phyloP scores from a whole-genome alignment of 2,888 invertebrate genomes.

The Plutella xylostella region DNA sequence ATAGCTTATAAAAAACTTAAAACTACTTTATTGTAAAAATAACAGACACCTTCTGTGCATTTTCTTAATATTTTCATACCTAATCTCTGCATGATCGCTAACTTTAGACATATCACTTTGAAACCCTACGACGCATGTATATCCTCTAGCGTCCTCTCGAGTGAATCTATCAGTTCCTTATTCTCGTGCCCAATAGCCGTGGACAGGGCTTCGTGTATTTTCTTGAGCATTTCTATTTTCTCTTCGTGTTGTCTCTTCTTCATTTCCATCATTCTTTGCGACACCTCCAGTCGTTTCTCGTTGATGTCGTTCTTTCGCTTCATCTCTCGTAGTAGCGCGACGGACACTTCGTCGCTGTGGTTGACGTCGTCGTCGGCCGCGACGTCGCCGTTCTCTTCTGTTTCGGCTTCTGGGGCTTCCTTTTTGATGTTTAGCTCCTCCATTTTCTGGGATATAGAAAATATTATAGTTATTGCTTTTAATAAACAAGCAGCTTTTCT shows the following conservation, averaged over 20 bases:
- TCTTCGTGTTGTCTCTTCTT: not conserved
- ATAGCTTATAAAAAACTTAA: too few species aligned
- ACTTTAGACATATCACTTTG: too few species aligned
- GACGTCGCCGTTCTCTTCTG: not conserved
- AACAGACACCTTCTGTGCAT: too few species aligned
- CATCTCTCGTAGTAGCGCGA: not conserved
- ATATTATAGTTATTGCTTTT: too few species aligned
- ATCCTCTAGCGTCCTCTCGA: not conserved
- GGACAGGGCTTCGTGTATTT: not conserved
- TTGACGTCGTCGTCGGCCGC: not conserved
- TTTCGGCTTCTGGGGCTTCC: not conserved
- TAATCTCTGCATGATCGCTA: too few species aligned
- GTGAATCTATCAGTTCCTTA: not conserved
- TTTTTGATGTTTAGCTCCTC: not conserved
- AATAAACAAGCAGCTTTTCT: not conserved
- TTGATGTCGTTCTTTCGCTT: not conserved
- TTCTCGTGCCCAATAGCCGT: not conserved
- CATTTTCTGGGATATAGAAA: not conserved
- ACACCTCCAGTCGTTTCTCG: not conserved
- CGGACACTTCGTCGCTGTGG: not conserved
- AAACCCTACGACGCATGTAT: not conserved
- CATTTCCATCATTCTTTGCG: not conserved
- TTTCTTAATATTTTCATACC: too few species aligned
- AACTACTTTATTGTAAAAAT: too few species aligned
- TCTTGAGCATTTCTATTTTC: not conserved